Base-by-base conservation (phyloP, 2,888 invertebrate genomes). In the Syrista parreyssii region DNA sequence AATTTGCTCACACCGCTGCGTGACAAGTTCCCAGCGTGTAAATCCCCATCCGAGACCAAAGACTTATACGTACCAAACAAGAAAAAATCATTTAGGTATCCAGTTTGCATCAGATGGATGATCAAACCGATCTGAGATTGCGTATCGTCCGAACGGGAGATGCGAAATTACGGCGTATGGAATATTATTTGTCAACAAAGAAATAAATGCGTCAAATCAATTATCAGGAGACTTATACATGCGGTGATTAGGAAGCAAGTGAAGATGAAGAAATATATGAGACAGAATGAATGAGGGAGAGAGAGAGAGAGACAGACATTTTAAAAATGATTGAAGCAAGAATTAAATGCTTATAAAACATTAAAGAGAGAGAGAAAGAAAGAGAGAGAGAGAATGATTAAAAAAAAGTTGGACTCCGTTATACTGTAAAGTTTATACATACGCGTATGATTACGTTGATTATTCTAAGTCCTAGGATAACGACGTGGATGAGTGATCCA, bases 1-100 rank as follows among this genome's bases (percentile, higher is more conserved):
- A 88, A 90, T 88, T 90, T 90, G 90, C 90, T 90, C 90, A 90
- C 88, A 87, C 86, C 86, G 88, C 88, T 86, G 83, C 86, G 88
- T 86, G 82, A 82, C 82, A 82, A 76, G 34, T 86, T 85, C 85
- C 82, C 82, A 86, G 87, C 85, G 87, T 86, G 83, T 84, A 86
- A 89, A 55, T 55, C 23, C 86, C 86, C 87, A 89, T 89, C 87
- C 86, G 90, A 90, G 90, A 90, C 89, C 90, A 90, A 90, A 90
- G 89, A 89, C 89, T 89, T 89, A 87, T 87, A 85, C 84, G 12
- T 71, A 55, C 55, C 55, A 55, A 55, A 55, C 23, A 55, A 23
- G 55, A 23, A 55, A 40, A 55, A 55, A 55, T 55, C 55, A 55
- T 55, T 55, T 55, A 55, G 55, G 55, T 55, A 55, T 55, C 55